Conservation (phyloP, 2,113 vertebrate species). For the Nycticebus coucang region DNA sequence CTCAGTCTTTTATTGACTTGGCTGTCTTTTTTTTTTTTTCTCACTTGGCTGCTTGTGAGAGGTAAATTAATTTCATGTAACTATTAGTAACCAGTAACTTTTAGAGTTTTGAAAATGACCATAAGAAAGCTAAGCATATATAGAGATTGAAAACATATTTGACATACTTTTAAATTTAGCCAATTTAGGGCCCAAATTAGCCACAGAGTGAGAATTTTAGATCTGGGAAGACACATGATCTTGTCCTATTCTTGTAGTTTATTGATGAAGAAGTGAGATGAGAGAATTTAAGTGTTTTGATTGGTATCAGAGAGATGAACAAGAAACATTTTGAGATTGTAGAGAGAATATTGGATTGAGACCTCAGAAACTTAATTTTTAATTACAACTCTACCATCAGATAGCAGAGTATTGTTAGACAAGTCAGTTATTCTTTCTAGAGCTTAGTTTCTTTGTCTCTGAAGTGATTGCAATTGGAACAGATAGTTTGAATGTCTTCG, state of each 20-base stretch:
- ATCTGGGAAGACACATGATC: neutral
- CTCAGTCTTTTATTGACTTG: constrained; percentile 16
- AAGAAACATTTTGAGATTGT: constrained; percentile 11
- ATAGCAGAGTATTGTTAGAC: neutral
- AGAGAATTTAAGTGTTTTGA: constrained; percentile 38
- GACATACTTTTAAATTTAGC: constrained; percentile 20
- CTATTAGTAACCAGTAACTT: neutral
- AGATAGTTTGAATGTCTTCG: constrained; percentile 17
- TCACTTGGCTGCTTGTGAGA: neutral
- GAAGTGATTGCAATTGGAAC: neutral
- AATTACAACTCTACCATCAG: neutral
- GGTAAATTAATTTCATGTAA: constrained; percentile 26
- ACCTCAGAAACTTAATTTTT: constrained; percentile 1
- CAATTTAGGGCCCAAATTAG: neutral
- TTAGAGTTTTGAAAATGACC: constrained; percentile 34
- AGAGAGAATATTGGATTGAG: constrained; percentile 13
- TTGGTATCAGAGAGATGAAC: neutral
- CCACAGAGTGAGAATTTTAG: neutral
- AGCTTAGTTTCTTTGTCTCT: neutral
- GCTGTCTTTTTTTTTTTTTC: neutral
- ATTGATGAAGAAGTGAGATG: constrained; percentile 29
- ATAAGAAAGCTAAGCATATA: neutral
- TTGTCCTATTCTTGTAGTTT: neutral
- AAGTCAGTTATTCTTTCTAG: neutral
- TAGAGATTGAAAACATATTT: neutral